Base-by-base conservation (phyloP, 2,888 invertebrate genomes). In the Anticlea derivata region DNA sequence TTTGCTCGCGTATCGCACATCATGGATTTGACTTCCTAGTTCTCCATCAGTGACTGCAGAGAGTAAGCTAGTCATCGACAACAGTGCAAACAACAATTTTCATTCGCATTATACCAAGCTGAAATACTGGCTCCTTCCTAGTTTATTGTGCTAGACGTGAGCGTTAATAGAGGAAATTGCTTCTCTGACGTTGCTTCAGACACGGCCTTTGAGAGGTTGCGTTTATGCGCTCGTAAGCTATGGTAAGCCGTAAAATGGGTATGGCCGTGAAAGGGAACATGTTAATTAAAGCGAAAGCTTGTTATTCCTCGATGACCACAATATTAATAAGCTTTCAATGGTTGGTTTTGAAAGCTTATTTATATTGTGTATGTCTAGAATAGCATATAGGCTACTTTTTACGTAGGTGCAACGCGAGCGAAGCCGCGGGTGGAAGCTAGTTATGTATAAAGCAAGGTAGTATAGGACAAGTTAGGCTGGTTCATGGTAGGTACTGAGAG, bases 91-190 rank as follows among this genome's bases (percentile, higher is more conserved):
- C n/a, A n/a, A n/a, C n/a, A n/a, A n/a, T n/a, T n/a, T n/a, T n/a
- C n/a, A n/a, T n/a, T n/a, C n/a, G n/a, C n/a, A n/a, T 11, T 29
- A 10, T 10, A 8, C 12, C 8, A 26, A 41, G 22, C 22, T 30
- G 7, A n/a, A 2, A 6, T 35, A 49, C 40, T 35, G 49, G 10
- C 35, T 33, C 13, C 17, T 3, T 33, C 13, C 29, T 4, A 26
- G 26, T 37, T 13, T 43, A 23, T 12, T 31, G 31, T 30, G 43
- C 24, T 10, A 17, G 40, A 13, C 8, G 34, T 39, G 29, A 29
- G 34, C 13, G 22, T 26, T 43, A 40, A 48, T 47, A 43, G 43
- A 41, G 37, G 43, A 50, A 43, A 50, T 43, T 38, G 37, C 49
- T 37, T 40, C 40, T 41, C 39, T 17, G 34, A 12, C 37, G 41